phyloP scores from a whole-genome alignment of 2,113 vertebrate species.

The Glaucidium brasilianum region DNA sequence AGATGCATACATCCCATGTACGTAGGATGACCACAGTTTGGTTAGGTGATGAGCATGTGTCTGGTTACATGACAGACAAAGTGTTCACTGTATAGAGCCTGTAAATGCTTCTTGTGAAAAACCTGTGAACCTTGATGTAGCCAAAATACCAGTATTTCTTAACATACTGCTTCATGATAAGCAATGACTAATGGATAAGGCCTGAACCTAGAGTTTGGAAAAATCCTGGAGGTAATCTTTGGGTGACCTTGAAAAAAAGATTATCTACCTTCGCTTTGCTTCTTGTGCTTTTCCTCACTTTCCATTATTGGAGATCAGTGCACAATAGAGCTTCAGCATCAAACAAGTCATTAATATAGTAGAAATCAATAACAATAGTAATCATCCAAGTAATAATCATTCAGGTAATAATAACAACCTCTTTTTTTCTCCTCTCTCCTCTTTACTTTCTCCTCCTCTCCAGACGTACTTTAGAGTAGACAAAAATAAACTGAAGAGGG shows the following conservation, averaged over 20 bases:
- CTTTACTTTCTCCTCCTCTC: not conserved
- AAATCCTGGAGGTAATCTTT: not conserved
- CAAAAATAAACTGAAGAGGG: not conserved
- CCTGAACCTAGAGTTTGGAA: not conserved
- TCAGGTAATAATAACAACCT: not conserved
- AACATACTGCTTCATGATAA: not conserved
- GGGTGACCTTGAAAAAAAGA: not conserved
- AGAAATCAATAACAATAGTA: not conserved
- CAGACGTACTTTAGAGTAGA: not conserved
- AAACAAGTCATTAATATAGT: not conserved
- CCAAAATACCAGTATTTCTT: not conserved
- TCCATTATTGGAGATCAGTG: not conserved
- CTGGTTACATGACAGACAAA: not conserved
- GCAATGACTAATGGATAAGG: not conserved
- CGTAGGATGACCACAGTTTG: not conserved
- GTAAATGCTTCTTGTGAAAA: not conserved
- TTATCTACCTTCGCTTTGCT: not conserved
- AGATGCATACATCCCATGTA: not conserved
- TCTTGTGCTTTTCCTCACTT: not conserved
- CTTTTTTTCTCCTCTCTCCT: not conserved
- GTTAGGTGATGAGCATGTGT: not conserved
- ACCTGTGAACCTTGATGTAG: not conserved
- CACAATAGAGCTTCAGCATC: not conserved
- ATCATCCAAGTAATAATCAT: not conserved
- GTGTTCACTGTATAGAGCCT: not conserved